phyloP scores from a whole-genome alignment of 2,888 invertebrate species.

The Andrena bicolor region DNA sequence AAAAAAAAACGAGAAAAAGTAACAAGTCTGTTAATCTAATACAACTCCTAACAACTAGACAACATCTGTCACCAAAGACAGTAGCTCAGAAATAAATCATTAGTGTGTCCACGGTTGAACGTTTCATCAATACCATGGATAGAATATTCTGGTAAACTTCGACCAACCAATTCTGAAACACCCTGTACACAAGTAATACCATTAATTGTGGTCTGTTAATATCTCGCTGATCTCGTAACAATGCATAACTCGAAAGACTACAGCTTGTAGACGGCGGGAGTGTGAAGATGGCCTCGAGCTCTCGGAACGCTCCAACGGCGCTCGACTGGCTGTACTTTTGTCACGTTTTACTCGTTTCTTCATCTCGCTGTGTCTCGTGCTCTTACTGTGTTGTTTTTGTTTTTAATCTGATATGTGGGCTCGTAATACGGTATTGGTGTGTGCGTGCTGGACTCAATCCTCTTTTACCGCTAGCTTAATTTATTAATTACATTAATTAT shows the following conservation, averaged over 20 bases:
- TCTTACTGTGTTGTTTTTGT: constrained; percentile 33
- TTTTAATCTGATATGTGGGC: constrained; percentile 70
- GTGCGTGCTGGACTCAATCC: constrained; percentile 77
- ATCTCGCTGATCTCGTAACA: constrained; percentile 61
- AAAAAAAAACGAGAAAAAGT: too few relatives aligned
- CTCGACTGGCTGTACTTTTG: constrained; percentile 10
- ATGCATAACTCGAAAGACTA: constrained; percentile 47
- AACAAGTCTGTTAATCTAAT: too few relatives aligned
- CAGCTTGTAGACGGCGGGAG: constrained; percentile 11
- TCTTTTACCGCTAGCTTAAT: constrained; percentile 59
- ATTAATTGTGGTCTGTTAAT: constrained; percentile 65
- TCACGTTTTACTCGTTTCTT: constrained; percentile 30
- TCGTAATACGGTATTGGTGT: constrained; percentile 76
- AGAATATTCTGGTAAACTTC: too few relatives aligned
- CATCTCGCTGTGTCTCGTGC: constrained; percentile 42
- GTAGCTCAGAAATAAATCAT: too few relatives aligned
- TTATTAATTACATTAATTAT: constrained; percentile 72
- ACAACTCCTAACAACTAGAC: too few relatives aligned
- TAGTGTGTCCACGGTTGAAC: too few relatives aligned
- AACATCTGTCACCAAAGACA: too few relatives aligned
- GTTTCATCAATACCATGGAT: too few relatives aligned
- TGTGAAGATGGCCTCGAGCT: constrained; percentile 30
- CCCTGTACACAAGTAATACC: constrained; percentile 42
- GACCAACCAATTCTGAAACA: too few relatives aligned
- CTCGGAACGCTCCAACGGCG: not conserved